Percentiles rank a stretch among this genome's conserved stretches.
Evolutionary conservation across 2,797 vertebrate genomes (phyloP).

Genomic region (Macropus fuliginosus): DNA sequence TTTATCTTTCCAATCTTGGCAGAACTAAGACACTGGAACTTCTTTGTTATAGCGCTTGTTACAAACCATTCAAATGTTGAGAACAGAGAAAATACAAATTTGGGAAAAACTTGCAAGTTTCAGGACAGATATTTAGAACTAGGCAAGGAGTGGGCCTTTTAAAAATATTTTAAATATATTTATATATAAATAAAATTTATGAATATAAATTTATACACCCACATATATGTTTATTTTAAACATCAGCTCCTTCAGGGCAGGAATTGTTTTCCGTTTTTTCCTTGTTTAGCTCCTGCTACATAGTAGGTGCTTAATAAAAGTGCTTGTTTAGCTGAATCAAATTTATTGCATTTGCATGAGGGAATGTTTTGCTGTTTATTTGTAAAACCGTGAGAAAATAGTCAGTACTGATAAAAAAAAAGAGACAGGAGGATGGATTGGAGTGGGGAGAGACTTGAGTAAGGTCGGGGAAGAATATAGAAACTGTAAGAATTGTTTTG

Average conservation of each 20-base stretch:
- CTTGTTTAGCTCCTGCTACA: neutral
- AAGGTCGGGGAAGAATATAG: slow-evolving; percentile 37
- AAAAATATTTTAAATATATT: neutral
- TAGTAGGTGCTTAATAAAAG: neutral
- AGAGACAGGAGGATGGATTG: slow-evolving; percentile 30
- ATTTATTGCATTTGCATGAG: neutral
- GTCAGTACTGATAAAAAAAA: slow-evolving; percentile 46
- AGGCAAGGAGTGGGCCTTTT: neutral
- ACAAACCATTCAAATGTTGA: neutral
- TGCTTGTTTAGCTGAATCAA: neutral
- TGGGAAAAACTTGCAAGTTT: slow-evolving; percentile 43
- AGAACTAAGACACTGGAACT: neutral
- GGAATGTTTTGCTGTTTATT: slow-evolving; percentile 43
- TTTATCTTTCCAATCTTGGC: neutral
- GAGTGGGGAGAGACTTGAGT: neutral
- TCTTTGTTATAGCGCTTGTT: neutral
- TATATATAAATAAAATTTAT: neutral
- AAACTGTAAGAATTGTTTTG: slow-evolving; percentile 38
- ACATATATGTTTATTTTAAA: neutral
- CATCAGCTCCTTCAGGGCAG: neutral
- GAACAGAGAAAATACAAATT: neutral
- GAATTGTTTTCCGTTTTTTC: neutral
- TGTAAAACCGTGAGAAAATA: slow-evolving; percentile 54
- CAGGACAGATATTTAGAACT: slow-evolving; percentile 42
- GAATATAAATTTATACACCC: no score